Percentiles rank a stretch among this genome's conserved stretches.
Conservation (phyloP, 2,113 vertebrate species). For the Catagonus wagneri region DNA sequence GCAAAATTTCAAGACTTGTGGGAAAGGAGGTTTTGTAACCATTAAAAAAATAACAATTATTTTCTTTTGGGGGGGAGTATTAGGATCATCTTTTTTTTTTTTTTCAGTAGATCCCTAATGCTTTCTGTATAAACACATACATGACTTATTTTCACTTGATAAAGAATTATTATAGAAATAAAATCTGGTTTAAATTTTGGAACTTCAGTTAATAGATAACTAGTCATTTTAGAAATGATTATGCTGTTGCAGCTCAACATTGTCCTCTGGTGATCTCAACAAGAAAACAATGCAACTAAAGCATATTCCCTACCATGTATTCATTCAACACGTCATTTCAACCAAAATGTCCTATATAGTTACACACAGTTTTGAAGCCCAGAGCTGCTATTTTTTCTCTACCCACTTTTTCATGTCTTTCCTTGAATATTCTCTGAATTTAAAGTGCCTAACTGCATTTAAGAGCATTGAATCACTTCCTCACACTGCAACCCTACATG, state of each 20-base stretch:
- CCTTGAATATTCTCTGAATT: neutral
- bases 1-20: neutral
- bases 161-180: neutral
- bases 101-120: neutral
- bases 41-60: neutral
- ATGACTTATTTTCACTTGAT: neutral
- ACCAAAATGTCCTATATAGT: slow-evolving; percentile 7
- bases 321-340: neutral
- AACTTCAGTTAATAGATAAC: neutral
- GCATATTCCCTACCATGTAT: neutral
- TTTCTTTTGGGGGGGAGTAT: too few relatives aligned
- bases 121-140: neutral
- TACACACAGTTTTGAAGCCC: neutral
- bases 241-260: neutral
- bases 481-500: neutral
- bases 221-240: slow-evolving; percentile 2
- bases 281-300: slow-evolving; percentile 15
- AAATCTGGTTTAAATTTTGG: neutral
- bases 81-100: neutral
- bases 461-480: neutral
- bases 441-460: neutral
- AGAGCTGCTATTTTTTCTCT: neutral
- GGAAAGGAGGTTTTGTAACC: neutral
- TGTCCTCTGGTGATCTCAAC: neutral
- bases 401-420: neutral